These are phyloP conservation scores for Thalassaphorura encarpata DNA, from an alignment of 1,140 invertebrate species.

Conservation along the genomic window DNA sequence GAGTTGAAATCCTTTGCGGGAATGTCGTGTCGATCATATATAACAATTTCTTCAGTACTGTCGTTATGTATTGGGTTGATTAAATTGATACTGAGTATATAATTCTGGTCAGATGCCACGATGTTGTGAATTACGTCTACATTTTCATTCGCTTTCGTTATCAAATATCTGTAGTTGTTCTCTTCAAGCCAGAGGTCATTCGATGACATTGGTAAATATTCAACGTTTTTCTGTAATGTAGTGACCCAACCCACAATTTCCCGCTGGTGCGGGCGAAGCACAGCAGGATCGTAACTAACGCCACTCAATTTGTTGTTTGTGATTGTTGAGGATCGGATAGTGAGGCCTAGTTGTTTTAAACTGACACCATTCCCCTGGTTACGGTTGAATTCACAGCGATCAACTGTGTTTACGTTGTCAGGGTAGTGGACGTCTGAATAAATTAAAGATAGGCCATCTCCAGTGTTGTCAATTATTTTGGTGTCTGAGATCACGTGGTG, in stretches of 20 bases:
- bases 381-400: slow-evolving; percentile 75
- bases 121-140: slow-evolving; percentile 29
- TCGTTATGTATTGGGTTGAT: slow-evolving; percentile 78
- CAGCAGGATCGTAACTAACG: slow-evolving; percentile 81
- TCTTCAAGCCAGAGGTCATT: slow-evolving; percentile 54
- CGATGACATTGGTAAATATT: slow-evolving; percentile 26
- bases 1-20: slow-evolving; percentile 50
- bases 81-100: slow-evolving; percentile 51
- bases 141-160: slow-evolving; percentile 44
- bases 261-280: slow-evolving; percentile 65
- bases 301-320: slow-evolving; percentile 79
- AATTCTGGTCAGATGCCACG: slow-evolving; percentile 32
- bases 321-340: slow-evolving; percentile 60
- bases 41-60: slow-evolving; percentile 66
- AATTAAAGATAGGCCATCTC: slow-evolving; percentile 76
- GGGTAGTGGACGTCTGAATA: slow-evolving; percentile 81
- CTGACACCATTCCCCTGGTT: slow-evolving; percentile 82
- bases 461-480: slow-evolving; percentile 64
- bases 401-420: slow-evolving; percentile 71
- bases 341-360: slow-evolving; percentile 74
- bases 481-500: slow-evolving; percentile 80
- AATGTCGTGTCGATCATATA: slow-evolving; percentile 49
- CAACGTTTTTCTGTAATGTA: slow-evolving; percentile 36
- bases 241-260: slow-evolving; percentile 85
- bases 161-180: slow-evolving; percentile 63